Evolutionary conservation across 2,888 invertebrate genomes (phyloP).

Genomic region (Loripinus fragilis): DNA sequence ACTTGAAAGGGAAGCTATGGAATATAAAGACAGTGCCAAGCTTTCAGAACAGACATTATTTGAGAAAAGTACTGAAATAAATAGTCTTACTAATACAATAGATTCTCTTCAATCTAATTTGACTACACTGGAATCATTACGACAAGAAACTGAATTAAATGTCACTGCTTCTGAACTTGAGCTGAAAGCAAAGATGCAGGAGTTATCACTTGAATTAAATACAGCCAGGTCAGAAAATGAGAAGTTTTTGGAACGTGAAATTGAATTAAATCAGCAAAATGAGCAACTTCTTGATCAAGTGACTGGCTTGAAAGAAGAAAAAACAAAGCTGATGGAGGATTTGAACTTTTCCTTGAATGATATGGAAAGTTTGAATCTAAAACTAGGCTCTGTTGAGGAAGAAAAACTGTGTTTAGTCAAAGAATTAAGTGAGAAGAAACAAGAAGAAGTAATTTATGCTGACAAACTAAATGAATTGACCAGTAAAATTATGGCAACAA

Average conservation of each 20-base stretch:
- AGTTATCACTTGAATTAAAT: not conserved
- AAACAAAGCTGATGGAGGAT: slow-evolving; percentile 16
- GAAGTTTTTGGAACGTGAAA: slow-evolving; percentile 1
- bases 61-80: slow-evolving; percentile 46
- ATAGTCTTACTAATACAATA: slow-evolving; percentile 41
- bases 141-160: slow-evolving; percentile 15
- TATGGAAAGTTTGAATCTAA: slow-evolving; percentile 29
- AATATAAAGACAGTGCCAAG: not conserved
- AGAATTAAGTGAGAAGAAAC: slow-evolving; percentile 8
- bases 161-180: not conserved
- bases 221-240: not conserved
- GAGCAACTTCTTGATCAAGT: not conserved
- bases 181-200: not conserved
- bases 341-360: slow-evolving; percentile 23
- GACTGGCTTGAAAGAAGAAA: slow-evolving; percentile 11
- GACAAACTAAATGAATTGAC: not conserved
- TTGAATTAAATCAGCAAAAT: slow-evolving; percentile 1
- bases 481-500: slow-evolving; percentile 11
- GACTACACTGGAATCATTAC: slow-evolving; percentile 27
- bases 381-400: not conserved
- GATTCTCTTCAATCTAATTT: slow-evolving; percentile 34
- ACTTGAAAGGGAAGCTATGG: not conserved
- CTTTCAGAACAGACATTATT: slow-evolving; percentile 33
- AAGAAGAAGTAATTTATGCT: not conserved
- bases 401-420: not conserved